phyloP scores from a whole-genome alignment of 2,113 vertebrate species.

The Carlito syrichta region DNA sequence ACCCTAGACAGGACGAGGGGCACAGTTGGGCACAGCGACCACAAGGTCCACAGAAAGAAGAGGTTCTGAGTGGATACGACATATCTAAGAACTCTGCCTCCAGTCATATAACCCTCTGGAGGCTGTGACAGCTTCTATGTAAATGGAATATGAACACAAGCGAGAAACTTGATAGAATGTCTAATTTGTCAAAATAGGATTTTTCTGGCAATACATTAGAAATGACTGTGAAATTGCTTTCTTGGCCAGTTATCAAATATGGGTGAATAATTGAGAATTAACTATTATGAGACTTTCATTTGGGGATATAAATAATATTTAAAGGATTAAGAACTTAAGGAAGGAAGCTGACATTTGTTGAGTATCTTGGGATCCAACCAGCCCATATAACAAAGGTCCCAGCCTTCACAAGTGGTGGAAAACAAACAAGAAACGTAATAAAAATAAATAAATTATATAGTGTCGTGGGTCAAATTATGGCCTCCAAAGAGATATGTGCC shows the following conservation, averaged over 20 bases:
- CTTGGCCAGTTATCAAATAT: slow-evolving; percentile 8
- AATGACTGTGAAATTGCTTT: slow-evolving; percentile 41
- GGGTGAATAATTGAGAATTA: slow-evolving; percentile 36
- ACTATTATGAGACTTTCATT: slow-evolving; percentile 15
- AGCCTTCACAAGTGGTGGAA: not conserved
- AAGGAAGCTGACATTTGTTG: not conserved
- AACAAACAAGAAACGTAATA: not conserved
- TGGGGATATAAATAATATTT: slow-evolving; percentile 36
- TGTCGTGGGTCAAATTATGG: not conserved
- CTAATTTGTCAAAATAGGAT: slow-evolving; percentile 8
- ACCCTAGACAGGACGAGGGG: no score
- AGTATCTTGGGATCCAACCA: not conserved
- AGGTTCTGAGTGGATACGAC: not conserved
- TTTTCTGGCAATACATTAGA: slow-evolving; percentile 31
- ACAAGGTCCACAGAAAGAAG: not conserved
- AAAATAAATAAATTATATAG: not conserved
- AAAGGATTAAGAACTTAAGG: not conserved
- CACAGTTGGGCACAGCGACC: not conserved
- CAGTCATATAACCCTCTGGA: not conserved
- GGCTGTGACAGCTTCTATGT: not conserved
- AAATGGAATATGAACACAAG: not conserved
- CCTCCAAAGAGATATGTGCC: not conserved
- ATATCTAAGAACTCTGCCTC: not conserved
- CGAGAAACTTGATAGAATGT: not conserved
- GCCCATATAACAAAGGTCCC: not conserved